phyloP scores from a whole-genome alignment of 2,113 vertebrate genomes.

The Archocentrus centrarchus region DNA sequence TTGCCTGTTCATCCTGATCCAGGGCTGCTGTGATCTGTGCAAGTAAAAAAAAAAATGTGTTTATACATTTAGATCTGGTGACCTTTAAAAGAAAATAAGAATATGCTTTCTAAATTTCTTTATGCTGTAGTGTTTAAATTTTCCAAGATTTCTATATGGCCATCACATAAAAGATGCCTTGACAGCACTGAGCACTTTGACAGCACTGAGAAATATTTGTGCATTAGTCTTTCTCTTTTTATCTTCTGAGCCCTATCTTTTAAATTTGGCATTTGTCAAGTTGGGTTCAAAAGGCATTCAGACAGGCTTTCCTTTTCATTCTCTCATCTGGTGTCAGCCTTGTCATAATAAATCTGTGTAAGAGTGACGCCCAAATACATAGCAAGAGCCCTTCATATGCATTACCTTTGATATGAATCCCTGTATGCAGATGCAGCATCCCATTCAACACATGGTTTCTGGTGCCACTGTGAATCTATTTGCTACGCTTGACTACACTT shows the following conservation, averaged over 20 bases:
- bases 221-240: slow-evolving; percentile 53
- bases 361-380: slow-evolving; percentile 44
- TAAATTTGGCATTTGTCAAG: slow-evolving; percentile 71
- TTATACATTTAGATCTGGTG: not conserved
- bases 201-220: slow-evolving; percentile 35
- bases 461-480: not conserved
- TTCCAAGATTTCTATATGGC: not conserved
- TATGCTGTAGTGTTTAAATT: not conserved
- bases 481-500: not conserved
- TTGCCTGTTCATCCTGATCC: slow-evolving; percentile 95
- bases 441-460: not conserved
- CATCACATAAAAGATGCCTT: slow-evolving; percentile 54
- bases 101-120: not conserved
- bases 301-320: slow-evolving; percentile 50
- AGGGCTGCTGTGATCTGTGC: slow-evolving; percentile 91
- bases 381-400: slow-evolving; percentile 43
- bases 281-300: slow-evolving; percentile 64
- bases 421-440: not conserved
- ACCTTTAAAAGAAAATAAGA: not conserved
- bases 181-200: slow-evolving; percentile 43
- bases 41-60: not conserved
- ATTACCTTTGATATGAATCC: slow-evolving; percentile 27
- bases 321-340: slow-evolving; percentile 58
- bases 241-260: slow-evolving; percentile 57
- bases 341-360: slow-evolving; percentile 62